These are phyloP conservation scores for Pomacea maculata DNA, from an alignment of 1,140 invertebrate species.

Conservation along the genomic window DNA sequence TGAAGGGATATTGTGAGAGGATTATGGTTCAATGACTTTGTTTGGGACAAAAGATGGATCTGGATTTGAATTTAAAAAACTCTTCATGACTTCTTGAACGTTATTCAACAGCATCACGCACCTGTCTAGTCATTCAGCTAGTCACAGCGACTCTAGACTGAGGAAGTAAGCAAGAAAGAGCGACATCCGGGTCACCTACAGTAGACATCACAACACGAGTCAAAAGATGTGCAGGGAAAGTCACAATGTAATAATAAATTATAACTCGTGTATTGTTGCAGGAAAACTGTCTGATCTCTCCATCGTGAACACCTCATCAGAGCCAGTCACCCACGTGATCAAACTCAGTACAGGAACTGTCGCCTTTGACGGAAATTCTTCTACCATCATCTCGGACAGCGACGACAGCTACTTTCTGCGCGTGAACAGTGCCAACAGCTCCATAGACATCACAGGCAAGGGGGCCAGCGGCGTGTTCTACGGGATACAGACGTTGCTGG, in stretches of 20 bases:
- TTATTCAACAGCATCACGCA: neutral
- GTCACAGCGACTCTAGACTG: too few species aligned
- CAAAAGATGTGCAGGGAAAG: too few species aligned
- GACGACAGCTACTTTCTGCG: constrained; percentile 36
- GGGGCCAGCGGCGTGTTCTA: constrained; percentile 48
- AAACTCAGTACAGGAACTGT: neutral
- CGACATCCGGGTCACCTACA: too few species aligned
- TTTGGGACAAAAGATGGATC: neutral
- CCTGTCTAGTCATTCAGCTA: too few species aligned
- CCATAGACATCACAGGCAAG: constrained; percentile 34
- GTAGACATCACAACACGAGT: too few species aligned
- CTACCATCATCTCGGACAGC: constrained; percentile 1
- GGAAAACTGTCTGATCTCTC: neutral
- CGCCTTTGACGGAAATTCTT: constrained; percentile 2
- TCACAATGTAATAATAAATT: neutral
- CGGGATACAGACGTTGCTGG: constrained; percentile 44
- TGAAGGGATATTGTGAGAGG: too few species aligned
- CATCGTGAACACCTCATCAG: neutral
- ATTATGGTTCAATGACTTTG: neutral
- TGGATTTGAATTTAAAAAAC: neutral
- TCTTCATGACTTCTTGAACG: neutral
- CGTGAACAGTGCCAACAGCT: constrained; percentile 13
- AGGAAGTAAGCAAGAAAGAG: too few species aligned
- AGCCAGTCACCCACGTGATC: neutral
- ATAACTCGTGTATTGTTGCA: neutral